Base-by-base conservation (phyloP, 2,113 vertebrate genomes). In the Sylvietta virens region DNA sequence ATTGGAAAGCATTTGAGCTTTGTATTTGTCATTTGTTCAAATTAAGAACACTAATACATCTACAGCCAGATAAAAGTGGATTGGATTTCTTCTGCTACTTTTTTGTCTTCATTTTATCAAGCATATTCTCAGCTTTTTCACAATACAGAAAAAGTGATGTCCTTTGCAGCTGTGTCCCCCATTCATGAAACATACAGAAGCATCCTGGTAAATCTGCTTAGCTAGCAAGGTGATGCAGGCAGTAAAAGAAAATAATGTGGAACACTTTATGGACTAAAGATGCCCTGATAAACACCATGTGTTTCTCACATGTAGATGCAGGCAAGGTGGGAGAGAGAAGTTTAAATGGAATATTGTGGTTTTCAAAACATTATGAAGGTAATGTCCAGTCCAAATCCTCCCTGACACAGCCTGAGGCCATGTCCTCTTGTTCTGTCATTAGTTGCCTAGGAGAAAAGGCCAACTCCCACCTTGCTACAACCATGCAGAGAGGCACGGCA, bases 401-500 rank as follows among this genome's bases (percentile, higher is more conserved):
- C 21, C 27, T 13, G 31, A 47, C 22, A 82, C 10, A 70, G 56
- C 31, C 31, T 23, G 15, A 69, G 8, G 40, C 26, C 42, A 33
- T 24, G 33, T 42, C 40, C 30, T 62, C 30, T 48, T 48, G 8
- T 35, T 18, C 31, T 42, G 11, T 54, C 31, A 56, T 22, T 35
- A 42, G 12, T 0, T 42, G 26, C 15, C 10, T 27, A 13, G 30
- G 26, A 62, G 30, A 70, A 90, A 35, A 48, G 30, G 18, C 26
- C 26, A 54, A 56, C 4, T 2, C 26, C 4, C 14, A 54, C 27
- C 6, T 48, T 35, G 18, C 35, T 73, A 50, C 15, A 83, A 31
- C 9, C 48, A 40, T 7, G 13, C 0, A 0, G 19, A 76, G 8
- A 26, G 88, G 37, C 30, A 53, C 1, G 18, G 42, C 37, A 81